Evolutionary conservation across 2,888 invertebrate species (phyloP), one percentile per base, ranked within the genome.

Genomic region (Perizoma flavofasciatum): DNA sequence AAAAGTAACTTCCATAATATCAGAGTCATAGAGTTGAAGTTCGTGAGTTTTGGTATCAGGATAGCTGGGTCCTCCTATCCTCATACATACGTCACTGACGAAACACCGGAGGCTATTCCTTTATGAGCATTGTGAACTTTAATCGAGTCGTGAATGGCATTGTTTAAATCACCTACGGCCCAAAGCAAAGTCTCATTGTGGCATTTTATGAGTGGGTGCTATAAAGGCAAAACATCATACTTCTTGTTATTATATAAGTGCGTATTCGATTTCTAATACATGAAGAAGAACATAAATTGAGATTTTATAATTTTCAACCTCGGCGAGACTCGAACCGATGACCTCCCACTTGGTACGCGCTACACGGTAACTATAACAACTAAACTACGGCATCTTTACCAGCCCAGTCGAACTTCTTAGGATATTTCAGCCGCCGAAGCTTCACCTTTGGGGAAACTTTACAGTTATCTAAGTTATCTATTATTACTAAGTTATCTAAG

Each of bases 71-170:
- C 62, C 60, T 63, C 67, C 69, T 68, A 73, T 78, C 77, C 78
- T 79, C 79, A 81, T 85, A 85, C 87, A 85, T 77, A 82, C 82
- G 80, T 85, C 79, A 77, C 75, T 75, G 67, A 78, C 74, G 75
- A 74, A 81, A 78, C 73, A 81, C 87, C 83, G 63, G 71, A 69
- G 82, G 85, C 82, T 72, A 81, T 88, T 84, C 83, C 86, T 86
- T 89, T 86, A 87, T 86, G 88, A 89, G 86, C 86, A 84, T 88
- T 89, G 88, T 89, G 88, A 84, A 82, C 81, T 85, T 80, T 84
- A 83, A 86, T 88, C 78, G 79, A 80, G 79, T 75, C 73, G 77
- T 87, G 84, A 88, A 88, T 83, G 83, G 85, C 80, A 84, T 89
- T 90, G 90, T 91, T 86, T 76, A 75, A 82, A 79, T 74, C 81